Evolutionary conservation across 2,797 vertebrate genomes (phyloP).

Genomic region (Melanotaenia trifasciata): DNA sequence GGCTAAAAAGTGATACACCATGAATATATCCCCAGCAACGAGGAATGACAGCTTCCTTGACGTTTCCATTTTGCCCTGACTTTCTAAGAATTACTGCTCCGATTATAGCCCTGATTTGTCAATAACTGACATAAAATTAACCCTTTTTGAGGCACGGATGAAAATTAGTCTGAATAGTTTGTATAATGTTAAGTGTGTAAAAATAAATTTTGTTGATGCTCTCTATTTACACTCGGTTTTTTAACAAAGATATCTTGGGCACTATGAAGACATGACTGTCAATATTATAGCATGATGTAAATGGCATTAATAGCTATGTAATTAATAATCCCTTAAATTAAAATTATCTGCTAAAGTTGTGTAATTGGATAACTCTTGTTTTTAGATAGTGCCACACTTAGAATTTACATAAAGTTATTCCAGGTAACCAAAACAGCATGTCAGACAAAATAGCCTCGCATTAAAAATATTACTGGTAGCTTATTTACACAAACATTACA

Average conservation of each 20-base stretch:
- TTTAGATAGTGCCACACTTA: background rate
- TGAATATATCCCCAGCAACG: background rate
- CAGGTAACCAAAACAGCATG: background rate
- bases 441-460: background rate
- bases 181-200: background rate
- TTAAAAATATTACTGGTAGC: background rate
- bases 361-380: background rate
- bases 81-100: constrained; percentile 4
- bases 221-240: background rate
- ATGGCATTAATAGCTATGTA: background rate
- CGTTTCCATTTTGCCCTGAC: constrained; percentile 18
- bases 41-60: constrained; percentile 7
- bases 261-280: background rate
- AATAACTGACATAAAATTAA: constrained; percentile 18
- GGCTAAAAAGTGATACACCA: background rate
- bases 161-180: background rate
- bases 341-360: background rate
- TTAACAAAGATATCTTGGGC: background rate
- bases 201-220: background rate
- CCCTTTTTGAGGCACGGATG: constrained; percentile 7
- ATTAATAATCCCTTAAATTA: background rate
- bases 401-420: background rate
- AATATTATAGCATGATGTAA: background rate
- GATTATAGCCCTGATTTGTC: background rate
- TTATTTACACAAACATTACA: background rate